phyloP scores from a whole-genome alignment of 2,797 vertebrate species.

The Aotus griseimembra region DNA sequence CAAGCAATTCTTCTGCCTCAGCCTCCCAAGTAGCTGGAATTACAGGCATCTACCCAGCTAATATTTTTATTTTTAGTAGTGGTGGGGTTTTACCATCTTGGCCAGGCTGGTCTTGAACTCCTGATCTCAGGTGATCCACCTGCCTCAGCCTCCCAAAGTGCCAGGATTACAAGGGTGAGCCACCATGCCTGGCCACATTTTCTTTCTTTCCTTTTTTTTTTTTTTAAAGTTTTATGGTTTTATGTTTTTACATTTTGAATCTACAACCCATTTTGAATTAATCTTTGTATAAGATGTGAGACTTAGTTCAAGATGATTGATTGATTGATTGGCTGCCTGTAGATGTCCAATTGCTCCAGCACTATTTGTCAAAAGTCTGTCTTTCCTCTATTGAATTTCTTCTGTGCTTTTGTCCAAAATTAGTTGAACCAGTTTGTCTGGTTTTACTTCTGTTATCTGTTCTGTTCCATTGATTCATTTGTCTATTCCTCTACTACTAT shows the following conservation, averaged over 20 bases:
- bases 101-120: neutral
- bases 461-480: neutral
- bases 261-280: neutral
- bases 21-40: neutral
- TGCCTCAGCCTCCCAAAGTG: neutral
- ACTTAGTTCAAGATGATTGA: neutral
- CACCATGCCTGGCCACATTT: neutral
- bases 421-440: neutral
- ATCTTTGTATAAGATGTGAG: neutral
- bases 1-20: neutral
- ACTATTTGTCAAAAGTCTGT: neutral
- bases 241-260: neutral
- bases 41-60: neutral
- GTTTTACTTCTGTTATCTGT: neutral
- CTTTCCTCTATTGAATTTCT: neutral
- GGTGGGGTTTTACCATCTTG: neutral
- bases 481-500: neutral
- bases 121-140: neutral
- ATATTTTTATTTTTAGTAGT: neutral
- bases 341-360: neutral
- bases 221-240: neutral
- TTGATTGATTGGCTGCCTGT: neutral
- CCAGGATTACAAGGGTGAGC: neutral
- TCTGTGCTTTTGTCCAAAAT: neutral
- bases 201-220: neutral